Conservation (phyloP, 2,113 vertebrate genomes). For the Oryctolagus cuniculus region DNA sequence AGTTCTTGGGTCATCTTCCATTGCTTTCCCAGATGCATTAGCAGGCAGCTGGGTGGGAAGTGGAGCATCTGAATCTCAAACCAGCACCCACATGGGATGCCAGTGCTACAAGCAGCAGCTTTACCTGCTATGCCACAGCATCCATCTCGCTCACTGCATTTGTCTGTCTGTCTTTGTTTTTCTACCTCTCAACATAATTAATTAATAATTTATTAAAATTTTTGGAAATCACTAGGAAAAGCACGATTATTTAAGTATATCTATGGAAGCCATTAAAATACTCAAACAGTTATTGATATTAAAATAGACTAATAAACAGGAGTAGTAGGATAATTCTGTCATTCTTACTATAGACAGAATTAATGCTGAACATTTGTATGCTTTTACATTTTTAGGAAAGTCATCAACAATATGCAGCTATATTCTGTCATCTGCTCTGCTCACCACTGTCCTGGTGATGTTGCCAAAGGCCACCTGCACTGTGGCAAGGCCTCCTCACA, state of each 20-base stretch:
- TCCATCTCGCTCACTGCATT: no score
- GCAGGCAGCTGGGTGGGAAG: no score
- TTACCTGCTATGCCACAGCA: no score
- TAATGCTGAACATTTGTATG: background rate
- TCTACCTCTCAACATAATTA: no score
- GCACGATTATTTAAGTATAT: background rate
- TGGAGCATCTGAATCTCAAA: no score
- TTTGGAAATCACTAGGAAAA: background rate
- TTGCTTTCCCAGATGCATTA: no score
- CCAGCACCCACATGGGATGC: no score
- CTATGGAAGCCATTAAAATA: background rate
- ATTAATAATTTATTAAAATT: no score
- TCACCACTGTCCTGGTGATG: background rate
- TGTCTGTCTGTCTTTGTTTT: no score
- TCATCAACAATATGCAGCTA: background rate
- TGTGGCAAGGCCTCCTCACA: background rate
- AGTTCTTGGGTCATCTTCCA: no score
- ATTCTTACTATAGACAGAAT: background rate
- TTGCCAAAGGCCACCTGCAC: accelerated
- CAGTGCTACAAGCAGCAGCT: no score
- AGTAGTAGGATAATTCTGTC: background rate
- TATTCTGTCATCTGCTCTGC: background rate
- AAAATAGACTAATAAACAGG: background rate
- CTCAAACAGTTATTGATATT: background rate
- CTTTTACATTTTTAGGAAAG: background rate